A percentile compares a stretch with the other conserved stretches of the same genome.
phyloP scores from a whole-genome alignment of 2,797 vertebrate species.

The Rhinophrynus dorsalis region DNA sequence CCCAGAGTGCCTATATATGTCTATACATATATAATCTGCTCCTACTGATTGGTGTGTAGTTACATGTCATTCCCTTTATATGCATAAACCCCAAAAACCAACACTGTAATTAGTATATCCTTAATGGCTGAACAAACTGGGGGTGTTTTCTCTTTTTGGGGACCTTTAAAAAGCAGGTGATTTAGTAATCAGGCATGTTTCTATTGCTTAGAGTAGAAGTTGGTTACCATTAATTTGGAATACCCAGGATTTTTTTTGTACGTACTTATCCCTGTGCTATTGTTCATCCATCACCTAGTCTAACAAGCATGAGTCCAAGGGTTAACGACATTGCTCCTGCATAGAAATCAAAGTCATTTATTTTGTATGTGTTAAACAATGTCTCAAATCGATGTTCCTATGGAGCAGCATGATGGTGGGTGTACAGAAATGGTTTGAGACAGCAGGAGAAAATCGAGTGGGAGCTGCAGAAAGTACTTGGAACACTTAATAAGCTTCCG shows the following conservation, averaged over 20 bases:
- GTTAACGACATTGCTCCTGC: conserved; percentile 33
- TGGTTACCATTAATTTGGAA: not conserved
- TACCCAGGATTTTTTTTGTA: not conserved
- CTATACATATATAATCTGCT: too few relatives aligned
- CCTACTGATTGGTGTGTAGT: too few relatives aligned
- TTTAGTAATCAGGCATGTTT: not conserved
- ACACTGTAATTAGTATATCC: not conserved
- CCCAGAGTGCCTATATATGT: too few relatives aligned
- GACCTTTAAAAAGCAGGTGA: not conserved
- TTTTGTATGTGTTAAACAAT: conserved; percentile 44
- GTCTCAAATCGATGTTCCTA: conserved; percentile 46
- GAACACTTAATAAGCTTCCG: conserved; percentile 52
- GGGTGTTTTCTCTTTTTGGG: not conserved
- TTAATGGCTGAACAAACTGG: not conserved
- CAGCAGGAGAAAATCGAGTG: conserved; percentile 56
- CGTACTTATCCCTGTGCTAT: too few relatives aligned
- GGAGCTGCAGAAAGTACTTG: conserved; percentile 52
- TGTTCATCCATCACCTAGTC: not conserved
- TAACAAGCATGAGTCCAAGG: conserved; percentile 21
- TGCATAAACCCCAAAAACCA: not conserved
- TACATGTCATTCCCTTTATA: too few relatives aligned
- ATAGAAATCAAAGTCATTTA: conserved; percentile 45
- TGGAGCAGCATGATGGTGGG: conserved; percentile 53
- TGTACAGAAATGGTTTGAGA: conserved; percentile 50
- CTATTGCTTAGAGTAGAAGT: not conserved